These are phyloP conservation scores for Oxyteleia sp. DNA, from an alignment of 2,888 invertebrate genomes.

Conservation along the genomic window DNA sequence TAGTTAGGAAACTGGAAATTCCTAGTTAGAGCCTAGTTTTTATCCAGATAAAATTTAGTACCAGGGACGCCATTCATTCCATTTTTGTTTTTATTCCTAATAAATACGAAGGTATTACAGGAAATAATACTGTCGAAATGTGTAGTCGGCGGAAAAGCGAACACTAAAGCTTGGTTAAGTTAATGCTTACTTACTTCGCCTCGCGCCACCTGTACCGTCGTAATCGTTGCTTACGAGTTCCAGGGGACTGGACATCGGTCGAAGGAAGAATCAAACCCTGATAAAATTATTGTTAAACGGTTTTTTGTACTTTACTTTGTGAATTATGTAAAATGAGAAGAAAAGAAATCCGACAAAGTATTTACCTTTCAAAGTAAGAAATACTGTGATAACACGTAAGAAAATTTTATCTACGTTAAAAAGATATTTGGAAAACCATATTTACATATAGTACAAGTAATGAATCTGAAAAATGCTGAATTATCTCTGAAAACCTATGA, in stretches of 20 bases:
- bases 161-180: conserved; percentile 84
- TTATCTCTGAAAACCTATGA: too few relatives aligned
- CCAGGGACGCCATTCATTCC: conserved; percentile 41
- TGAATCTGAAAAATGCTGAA: too few relatives aligned
- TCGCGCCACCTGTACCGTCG: conserved; percentile 74
- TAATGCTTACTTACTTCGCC: conserved; percentile 85
- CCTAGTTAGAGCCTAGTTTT: too few relatives aligned
- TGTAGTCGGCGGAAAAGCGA: conserved; percentile 31
- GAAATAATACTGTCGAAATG: conserved; percentile 9
- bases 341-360: too few relatives aligned
- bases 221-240: conserved; percentile 84
- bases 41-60: too few relatives aligned
- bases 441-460: too few relatives aligned
- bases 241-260: conserved; percentile 76
- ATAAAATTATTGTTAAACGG: conserved; percentile 57
- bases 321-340: too few relatives aligned
- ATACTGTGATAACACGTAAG: too few relatives aligned
- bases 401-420: too few relatives aligned
- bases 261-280: conserved; percentile 58
- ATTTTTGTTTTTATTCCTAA: conserved; percentile 39
- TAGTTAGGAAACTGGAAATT: too few relatives aligned
- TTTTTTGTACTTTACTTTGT: conserved; percentile 12
- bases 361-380: too few relatives aligned
- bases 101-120: conserved; percentile 18
- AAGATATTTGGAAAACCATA: too few relatives aligned